Base-by-base conservation (phyloP, 2,888 invertebrate species). In the Amiota mariae region DNA sequence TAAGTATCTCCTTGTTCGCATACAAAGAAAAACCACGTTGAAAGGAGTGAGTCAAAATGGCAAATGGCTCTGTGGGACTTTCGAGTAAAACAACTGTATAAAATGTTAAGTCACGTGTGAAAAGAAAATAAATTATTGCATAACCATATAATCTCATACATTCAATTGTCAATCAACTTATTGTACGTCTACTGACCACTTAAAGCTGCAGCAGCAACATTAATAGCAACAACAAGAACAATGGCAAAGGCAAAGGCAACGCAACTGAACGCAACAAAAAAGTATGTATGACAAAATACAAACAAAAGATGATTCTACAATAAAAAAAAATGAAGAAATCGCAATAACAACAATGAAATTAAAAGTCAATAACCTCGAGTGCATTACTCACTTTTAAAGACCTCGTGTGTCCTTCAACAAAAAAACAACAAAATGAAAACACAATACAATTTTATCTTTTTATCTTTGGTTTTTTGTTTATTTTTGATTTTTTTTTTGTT, bases 321-420 rank as follows among this genome's bases (percentile, higher is more conserved):
- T 56, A 78, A 70, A 71, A 51, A 36, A 36, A 36, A 36, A 68
- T 63, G 56, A 70, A 73, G 18, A 67, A 70, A 59, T 54, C 36
- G 18, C 47, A 71, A 70, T 36, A 59, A 71, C 76, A 73, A 75
- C 75, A 66, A 56, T 61, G 72, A 56, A 47, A 48, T 66, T 18
- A 9, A n/a, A 78, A 87, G 87, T 88, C 87, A 87, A 87, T 79
- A 86, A 87, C 87, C 87, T 87, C 78, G 75, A 81, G 84, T 84
- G 85, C 87, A 88, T 87, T 87, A 87, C 87, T 87, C 88, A 87
- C 85, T 87, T 87, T 88, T 82, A 80, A 87, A 87, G 88, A 88
- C 86, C 80, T 86, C 85, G 85, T 87, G 87, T 87, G 87, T 87
- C 87, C 87, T 87, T 87, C 87, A 88, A 87, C 85, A 80, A 87